Evolutionary conservation across 2,888 invertebrate species (phyloP).

Genomic region (Pterostichus niger): DNA sequence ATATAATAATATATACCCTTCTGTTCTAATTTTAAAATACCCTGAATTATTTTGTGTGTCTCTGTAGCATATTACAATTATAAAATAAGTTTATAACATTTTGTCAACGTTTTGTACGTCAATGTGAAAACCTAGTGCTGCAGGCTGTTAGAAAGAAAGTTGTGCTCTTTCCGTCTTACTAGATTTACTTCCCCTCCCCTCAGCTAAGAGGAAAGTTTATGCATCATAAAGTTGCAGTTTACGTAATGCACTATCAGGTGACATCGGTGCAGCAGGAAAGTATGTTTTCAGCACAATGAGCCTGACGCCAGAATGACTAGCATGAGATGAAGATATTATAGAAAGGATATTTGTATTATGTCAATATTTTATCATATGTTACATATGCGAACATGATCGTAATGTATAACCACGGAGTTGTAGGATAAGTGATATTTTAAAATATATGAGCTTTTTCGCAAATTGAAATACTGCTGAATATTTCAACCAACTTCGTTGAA

Average conservation of each 20-base stretch:
- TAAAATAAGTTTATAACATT: neutral
- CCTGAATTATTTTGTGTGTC: too few relatives aligned
- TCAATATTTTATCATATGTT: conserved; percentile 36
- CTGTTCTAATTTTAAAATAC: too few relatives aligned
- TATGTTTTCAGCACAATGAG: conserved; percentile 50
- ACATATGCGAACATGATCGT: neutral
- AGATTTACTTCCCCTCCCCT: conserved; percentile 25
- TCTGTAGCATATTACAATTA: neutral
- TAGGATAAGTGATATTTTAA: neutral
- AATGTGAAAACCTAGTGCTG: conserved; percentile 34
- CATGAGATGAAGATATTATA: conserved; percentile 7
- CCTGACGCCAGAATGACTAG: neutral
- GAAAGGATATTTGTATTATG: conserved; percentile 43
- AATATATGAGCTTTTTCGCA: conserved; percentile 10
- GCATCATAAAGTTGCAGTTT: conserved; percentile 57
- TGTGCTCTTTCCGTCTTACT: conserved; percentile 41
- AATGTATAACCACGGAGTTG: neutral
- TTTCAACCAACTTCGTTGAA: neutral
- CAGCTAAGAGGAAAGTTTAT: conserved; percentile 44
- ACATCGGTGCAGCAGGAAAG: conserved; percentile 53
- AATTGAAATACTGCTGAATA: neutral
- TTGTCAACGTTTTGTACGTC: conserved; percentile 10
- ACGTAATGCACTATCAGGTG: conserved; percentile 56
- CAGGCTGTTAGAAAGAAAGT: conserved; percentile 52
- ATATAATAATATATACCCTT: too few relatives aligned